These are phyloP conservation scores for Chironomus tentans DNA, from an alignment of 2,888 invertebrate genomes.

Conservation along the genomic window DNA sequence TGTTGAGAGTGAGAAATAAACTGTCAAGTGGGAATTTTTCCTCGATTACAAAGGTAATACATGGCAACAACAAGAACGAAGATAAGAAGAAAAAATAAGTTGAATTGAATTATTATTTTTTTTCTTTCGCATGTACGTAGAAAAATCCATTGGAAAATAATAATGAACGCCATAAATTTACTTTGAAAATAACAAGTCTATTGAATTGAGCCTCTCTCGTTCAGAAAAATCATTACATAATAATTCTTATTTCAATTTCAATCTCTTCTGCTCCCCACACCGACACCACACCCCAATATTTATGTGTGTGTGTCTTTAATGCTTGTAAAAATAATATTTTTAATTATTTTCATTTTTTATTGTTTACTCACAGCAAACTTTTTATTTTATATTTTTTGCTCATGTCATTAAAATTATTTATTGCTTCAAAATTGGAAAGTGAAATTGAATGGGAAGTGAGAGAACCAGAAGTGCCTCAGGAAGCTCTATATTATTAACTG, in stretches of 20 bases:
- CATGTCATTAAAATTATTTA: constrained; percentile 17
- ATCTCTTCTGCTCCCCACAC: too few relatives aligned
- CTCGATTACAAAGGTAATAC: too few relatives aligned
- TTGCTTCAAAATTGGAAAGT: not conserved
- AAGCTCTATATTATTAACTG: not conserved
- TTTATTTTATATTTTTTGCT: not conserved
- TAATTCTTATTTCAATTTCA: not conserved
- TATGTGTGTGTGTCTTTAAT: not conserved
- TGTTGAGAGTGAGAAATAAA: too few relatives aligned
- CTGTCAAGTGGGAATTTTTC: too few relatives aligned
- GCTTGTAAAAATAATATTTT: not conserved
- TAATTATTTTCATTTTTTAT: not conserved
- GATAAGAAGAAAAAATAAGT: too few relatives aligned
- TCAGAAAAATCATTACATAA: not conserved
- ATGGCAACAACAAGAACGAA: too few relatives aligned
- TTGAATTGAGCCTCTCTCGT: too few relatives aligned
- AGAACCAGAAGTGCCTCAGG: constrained; percentile 1
- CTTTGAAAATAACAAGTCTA: not conserved
- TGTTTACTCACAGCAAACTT: not conserved
- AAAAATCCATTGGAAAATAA: not conserved
- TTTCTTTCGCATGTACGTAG: not conserved
- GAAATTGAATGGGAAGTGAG: not conserved
- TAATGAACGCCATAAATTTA: not conserved
- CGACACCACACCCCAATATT: too few relatives aligned
- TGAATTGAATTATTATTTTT: not conserved